These are phyloP conservation scores for Phania funesta DNA, from an alignment of 2,888 invertebrate genomes.

Conservation along the genomic window DNA sequence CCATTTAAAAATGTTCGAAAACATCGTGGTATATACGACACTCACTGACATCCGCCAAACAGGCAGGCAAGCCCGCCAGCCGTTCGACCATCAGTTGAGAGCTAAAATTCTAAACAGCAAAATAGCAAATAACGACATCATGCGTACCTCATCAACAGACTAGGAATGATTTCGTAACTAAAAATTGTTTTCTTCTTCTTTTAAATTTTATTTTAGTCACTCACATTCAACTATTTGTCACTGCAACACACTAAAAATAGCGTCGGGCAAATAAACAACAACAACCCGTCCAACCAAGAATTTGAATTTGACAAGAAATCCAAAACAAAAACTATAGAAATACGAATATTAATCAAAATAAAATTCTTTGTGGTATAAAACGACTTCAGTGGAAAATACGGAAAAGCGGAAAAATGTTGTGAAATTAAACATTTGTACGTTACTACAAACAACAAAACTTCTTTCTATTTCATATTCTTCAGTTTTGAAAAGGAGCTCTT, in stretches of 20 bases:
- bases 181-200: constrained; percentile 13
- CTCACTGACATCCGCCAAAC: not conserved
- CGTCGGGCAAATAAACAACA: constrained; percentile 32
- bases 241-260: constrained; percentile 64
- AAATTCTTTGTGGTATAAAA: constrained; percentile 23
- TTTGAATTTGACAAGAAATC: not conserved
- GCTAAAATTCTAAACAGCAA: constrained; percentile 36
- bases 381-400: constrained; percentile 39
- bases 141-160: constrained; percentile 19
- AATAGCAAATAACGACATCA: constrained; percentile 8
- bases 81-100: constrained; percentile 43
- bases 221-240: constrained; percentile 67
- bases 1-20: constrained; percentile 28
- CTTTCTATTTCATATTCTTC: constrained; percentile 1
- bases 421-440: constrained; percentile 57
- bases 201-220: constrained; percentile 55
- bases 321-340: constrained; percentile 3
- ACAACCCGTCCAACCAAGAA: constrained; percentile 10
- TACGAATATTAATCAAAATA: too few relatives aligned
- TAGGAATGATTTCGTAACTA: constrained; percentile 29
- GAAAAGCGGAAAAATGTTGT: constrained; percentile 57
- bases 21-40: constrained; percentile 17
- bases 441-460: not conserved
- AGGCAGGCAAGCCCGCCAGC: not conserved
- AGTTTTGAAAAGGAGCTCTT: constrained; percentile 5